Evolutionary conservation across 1,140 invertebrate species (phyloP).

Genomic region (Propsilocerus akamusi): DNA sequence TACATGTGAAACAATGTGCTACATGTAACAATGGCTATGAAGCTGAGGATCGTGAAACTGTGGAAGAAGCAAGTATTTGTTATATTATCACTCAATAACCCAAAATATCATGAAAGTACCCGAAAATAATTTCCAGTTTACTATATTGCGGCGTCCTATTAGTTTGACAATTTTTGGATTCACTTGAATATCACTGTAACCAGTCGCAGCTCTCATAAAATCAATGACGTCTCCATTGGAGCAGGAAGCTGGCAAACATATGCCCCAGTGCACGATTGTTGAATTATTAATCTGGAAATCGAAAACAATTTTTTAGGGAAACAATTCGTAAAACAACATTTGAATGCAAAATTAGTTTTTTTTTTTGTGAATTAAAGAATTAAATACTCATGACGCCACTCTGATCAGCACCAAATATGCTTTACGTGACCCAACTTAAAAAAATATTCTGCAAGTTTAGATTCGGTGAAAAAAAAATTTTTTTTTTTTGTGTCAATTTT

Average conservation of each 20-base stretch:
- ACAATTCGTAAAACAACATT: no score
- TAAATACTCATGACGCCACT: no score
- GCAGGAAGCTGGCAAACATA: constrained; percentile 39
- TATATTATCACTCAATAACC: no score
- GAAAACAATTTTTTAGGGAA: no score
- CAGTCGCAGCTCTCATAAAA: constrained; percentile 30
- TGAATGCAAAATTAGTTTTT: no score
- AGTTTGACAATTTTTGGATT: constrained; percentile 21
- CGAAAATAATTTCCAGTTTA: constrained; percentile 24
- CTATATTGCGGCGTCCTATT: constrained; percentile 16
- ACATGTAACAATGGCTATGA: constrained; percentile 12
- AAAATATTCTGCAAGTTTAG: no score
- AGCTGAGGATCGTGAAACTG: constrained; percentile 15
- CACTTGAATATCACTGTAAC: constrained; percentile 29
- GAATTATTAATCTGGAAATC: constrained; percentile 20
- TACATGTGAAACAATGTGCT: constrained; percentile 11
- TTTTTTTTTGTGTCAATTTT: constrained; percentile 9
- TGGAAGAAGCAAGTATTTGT: constrained; percentile 9
- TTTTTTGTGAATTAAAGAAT: no score
- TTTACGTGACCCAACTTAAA: no score
- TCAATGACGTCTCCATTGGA: constrained; percentile 26
- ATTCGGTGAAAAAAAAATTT: constrained; percentile 5
- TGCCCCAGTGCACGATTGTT: constrained; percentile 36
- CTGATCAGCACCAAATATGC: no score
- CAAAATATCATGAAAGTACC: no score